Evolutionary conservation across 2,113 vertebrate genomes (phyloP), one percentile per base, ranked within the genome.

Genomic region (Grus americana): DNA sequence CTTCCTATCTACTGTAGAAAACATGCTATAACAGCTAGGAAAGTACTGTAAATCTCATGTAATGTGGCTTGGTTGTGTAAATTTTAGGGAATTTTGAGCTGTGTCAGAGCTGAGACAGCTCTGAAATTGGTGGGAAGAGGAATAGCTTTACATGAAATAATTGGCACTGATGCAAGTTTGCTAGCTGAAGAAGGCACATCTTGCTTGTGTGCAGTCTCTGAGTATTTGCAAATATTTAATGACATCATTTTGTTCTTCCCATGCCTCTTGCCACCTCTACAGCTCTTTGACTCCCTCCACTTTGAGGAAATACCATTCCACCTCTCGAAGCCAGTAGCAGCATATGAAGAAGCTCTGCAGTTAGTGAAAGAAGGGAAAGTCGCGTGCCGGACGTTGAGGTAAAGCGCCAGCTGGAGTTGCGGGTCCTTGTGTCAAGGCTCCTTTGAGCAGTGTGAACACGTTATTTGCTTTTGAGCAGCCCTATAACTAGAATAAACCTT

Each of bases 331-430:
- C 99, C 98, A 0, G 98, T 98, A 2, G 99, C 99, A 2, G 98
- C 99, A 5, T 99, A 99, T 1, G 99, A 99, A 92, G 99, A 99
- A 93, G 99, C 99, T 36, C 92, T 99, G 95, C 97, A 96, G 93
- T 88, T 99, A 63, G 99, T 98, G 65, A 98, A 97, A 50, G 98
- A 99, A 34, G 98, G 98, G 26, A 97, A 95, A 38, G 99, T 99
- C 9, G 73, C 94, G 0, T 99, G 98, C 95, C 98, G 99, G 92
- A 98, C 99, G 0, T 95, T 99, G 86, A 99, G 99, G 99, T 99
- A 97, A 98, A 20, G 67, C 55, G 36, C 38, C 52, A 83, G 54
- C 76, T 72, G 75, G 62, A 78, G 63, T 30, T 61, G 27, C 46
- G 79, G 50, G 42, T 49, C 50, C 17, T 52, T 65, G 21, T 55